Evolutionary conservation across 2,888 invertebrate genomes (phyloP).

Genomic region (Gymnosoma rotundatum): DNA sequence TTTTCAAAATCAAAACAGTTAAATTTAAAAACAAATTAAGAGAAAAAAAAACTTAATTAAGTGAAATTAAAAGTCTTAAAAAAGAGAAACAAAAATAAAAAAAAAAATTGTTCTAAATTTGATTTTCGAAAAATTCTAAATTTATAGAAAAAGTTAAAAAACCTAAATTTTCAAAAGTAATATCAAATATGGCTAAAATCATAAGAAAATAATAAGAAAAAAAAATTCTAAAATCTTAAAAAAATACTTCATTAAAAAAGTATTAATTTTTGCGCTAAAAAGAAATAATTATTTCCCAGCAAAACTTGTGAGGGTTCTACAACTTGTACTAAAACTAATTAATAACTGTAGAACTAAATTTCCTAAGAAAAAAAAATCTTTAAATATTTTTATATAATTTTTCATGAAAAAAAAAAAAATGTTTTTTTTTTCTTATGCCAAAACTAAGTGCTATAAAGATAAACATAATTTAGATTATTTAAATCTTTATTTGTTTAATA

Average conservation of each 20-base stretch:
- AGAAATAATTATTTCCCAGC: neutral
- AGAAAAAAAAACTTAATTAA: conserved; percentile 23
- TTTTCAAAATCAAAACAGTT: conserved; percentile 33
- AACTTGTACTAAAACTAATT: neutral
- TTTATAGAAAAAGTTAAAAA: conserved; percentile 28
- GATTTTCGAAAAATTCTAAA: conserved; percentile 58
- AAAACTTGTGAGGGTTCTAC: neutral
- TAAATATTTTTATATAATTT: neutral
- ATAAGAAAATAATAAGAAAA: conserved; percentile 3
- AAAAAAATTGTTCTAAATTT: conserved; percentile 11
- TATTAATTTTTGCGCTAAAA: conserved; percentile 59
- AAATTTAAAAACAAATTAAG: conserved; percentile 3
- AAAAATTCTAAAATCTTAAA: conserved; percentile 3
- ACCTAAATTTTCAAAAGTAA: conserved; percentile 11
- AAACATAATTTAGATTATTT: neutral
- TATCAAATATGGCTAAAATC: neutral
- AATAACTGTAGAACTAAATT: neutral
- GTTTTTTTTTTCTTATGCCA: conserved; percentile 1
- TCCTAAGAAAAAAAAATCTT: neutral
- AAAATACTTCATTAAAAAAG: conserved; percentile 21
- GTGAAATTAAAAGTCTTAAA: conserved; percentile 45
- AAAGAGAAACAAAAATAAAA: conserved; percentile 10
- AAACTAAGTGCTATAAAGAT: conserved; percentile 32
- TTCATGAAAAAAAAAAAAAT: neutral
- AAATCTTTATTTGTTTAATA: neutral